Evolutionary conservation across 2,113 vertebrate genomes (phyloP).

Genomic region (Bombycilla garrulus): DNA sequence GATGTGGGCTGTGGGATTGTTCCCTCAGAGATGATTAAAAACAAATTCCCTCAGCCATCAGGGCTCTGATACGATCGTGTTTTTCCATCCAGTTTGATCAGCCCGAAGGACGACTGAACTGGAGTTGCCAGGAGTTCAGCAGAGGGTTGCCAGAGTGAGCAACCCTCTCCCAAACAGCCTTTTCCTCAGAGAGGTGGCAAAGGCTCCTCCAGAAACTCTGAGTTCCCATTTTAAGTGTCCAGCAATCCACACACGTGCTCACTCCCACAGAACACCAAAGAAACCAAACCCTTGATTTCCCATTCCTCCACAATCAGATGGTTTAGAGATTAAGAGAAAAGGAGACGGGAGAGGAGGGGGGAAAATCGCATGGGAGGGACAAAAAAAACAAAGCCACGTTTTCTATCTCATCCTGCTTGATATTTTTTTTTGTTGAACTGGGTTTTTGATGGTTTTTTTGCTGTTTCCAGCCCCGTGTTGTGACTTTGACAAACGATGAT

Average conservation of each 20-base stretch:
- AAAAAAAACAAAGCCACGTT: constrained; percentile 56
- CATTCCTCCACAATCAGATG: constrained; percentile 68
- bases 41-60: background rate
- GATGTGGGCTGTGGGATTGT: background rate
- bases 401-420: constrained; percentile 32
- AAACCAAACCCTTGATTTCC: background rate
- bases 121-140: background rate
- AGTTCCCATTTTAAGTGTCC: background rate
- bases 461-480: constrained; percentile 53
- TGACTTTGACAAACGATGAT: constrained; percentile 80
- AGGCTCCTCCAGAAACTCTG: background rate
- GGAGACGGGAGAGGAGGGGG: background rate
- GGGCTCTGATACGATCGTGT: background rate
- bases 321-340: constrained; percentile 75
- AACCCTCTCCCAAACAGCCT: background rate
- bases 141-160: background rate
- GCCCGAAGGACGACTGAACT: background rate
- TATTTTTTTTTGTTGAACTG: background rate
- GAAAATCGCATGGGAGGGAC: constrained; percentile 9
- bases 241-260: background rate
- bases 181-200: background rate
- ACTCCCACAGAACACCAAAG: accelerated
- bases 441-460: background rate
- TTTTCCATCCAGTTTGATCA: background rate
- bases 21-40: background rate